phyloP scores from a whole-genome alignment of 1,140 invertebrate genomes.

The Macrocentrus cingulum region DNA sequence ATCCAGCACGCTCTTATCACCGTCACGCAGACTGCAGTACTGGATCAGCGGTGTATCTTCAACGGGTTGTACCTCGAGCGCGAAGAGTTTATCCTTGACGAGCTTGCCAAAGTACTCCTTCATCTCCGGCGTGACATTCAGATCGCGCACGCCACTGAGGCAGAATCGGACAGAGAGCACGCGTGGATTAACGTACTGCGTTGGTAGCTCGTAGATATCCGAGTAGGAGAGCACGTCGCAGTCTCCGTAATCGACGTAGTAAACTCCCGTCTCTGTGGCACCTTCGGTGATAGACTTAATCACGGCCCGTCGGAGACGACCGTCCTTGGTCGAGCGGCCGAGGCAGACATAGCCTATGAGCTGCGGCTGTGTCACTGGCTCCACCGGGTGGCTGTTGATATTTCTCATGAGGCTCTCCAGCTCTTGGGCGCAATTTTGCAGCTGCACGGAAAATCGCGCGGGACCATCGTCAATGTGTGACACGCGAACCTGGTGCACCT shows the following conservation, averaged over 20 bases:
- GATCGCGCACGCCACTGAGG: slow-evolving; percentile 67
- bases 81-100: slow-evolving; percentile 64
- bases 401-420: slow-evolving; percentile 68
- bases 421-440: slow-evolving; percentile 61
- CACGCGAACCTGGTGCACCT: slow-evolving; percentile 67
- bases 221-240: slow-evolving; percentile 68
- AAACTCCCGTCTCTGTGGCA: slow-evolving; percentile 64
- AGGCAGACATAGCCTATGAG: slow-evolving; percentile 72
- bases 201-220: slow-evolving; percentile 72
- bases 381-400: slow-evolving; percentile 59
- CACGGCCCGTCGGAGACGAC: slow-evolving; percentile 70
- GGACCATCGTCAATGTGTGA: slow-evolving; percentile 78
- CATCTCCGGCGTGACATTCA: slow-evolving; percentile 67
- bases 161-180: slow-evolving; percentile 74
- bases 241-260: slow-evolving; percentile 79
- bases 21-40: slow-evolving; percentile 68
- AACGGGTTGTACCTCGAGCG: slow-evolving; percentile 65
- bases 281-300: slow-evolving; percentile 67
- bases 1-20: slow-evolving; percentile 62
- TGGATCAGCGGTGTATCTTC: slow-evolving; percentile 71
- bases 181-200: slow-evolving; percentile 67
- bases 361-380: slow-evolving; percentile 64
- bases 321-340: slow-evolving; percentile 66
- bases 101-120: slow-evolving; percentile 70
- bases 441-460: slow-evolving; percentile 71